Evolutionary conservation across 2,797 vertebrate species (phyloP).

Genomic region (Micropoecilia bifurca): DNA sequence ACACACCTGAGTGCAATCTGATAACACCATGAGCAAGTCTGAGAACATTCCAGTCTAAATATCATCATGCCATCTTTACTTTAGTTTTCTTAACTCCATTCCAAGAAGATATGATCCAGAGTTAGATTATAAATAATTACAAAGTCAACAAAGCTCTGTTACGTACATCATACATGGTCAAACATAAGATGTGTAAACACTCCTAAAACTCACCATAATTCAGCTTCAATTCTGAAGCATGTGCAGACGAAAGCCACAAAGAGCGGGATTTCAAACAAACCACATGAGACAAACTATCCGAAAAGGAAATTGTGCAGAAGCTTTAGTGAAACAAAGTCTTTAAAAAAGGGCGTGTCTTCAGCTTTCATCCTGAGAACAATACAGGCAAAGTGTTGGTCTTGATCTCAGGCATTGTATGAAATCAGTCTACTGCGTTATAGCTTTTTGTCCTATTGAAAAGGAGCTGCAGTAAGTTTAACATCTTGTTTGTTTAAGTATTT

Average conservation of each 20-base stretch:
- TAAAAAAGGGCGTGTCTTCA: slow-evolving; percentile 13
- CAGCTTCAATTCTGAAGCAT: background rate
- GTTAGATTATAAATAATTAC: background rate
- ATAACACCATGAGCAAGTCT: background rate
- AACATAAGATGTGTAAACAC: background rate
- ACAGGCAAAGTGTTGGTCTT: slow-evolving; percentile 5
- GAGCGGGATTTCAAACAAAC: background rate
- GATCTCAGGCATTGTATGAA: slow-evolving; percentile 16
- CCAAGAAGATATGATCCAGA: background rate
- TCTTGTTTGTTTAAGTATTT: slow-evolving; percentile 24
- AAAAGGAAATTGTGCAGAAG: background rate
- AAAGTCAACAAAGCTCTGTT: background rate
- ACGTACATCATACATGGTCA: background rate
- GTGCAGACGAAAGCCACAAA: background rate
- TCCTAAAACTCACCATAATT: background rate
- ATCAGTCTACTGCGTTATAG: slow-evolving; percentile 10
- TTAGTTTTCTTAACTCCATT: background rate
- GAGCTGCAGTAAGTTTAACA: slow-evolving; percentile 19
- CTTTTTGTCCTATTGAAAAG: slow-evolving; percentile 2
- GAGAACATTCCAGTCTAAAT: slow-evolving; percentile 1
- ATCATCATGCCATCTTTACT: background rate
- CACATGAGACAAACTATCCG: slow-evolving; percentile 1
- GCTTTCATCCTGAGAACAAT: slow-evolving; percentile 32
- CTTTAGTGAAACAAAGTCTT: slow-evolving; percentile 15
- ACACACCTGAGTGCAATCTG: background rate